A percentile compares a stretch with the other conserved stretches of the same genome.
Evolutionary conservation across 2,797 vertebrate genomes (phyloP).

Genomic region (Hoplostethus atlanticus): DNA sequence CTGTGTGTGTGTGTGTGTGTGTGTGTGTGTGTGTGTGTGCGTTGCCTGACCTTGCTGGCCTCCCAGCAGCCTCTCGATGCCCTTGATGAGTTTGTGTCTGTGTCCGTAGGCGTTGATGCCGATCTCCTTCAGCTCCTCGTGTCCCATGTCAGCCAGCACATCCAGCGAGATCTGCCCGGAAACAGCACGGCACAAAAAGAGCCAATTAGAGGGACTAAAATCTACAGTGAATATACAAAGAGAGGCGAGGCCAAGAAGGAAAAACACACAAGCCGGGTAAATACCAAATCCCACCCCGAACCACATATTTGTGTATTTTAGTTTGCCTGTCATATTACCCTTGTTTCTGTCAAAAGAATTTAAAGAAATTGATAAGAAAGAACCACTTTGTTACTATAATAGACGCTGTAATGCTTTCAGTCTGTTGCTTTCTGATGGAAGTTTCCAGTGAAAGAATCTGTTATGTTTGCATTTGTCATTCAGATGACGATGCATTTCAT

Average conservation of each 20-base stretch:
- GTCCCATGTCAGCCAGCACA: conserved; percentile 98
- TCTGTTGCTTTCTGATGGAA: no score
- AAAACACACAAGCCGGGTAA: not conserved
- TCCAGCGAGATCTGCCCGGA: conserved; percentile 94
- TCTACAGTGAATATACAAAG: not conserved
- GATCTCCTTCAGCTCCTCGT: conserved; percentile 99
- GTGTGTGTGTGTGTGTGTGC: not conserved
- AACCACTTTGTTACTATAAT: not conserved
- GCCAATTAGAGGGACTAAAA: not conserved
- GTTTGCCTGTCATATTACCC: no score
- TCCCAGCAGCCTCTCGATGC: conserved; percentile 96
- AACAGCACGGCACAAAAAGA: conserved; percentile 17
- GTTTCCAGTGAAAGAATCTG: no score
- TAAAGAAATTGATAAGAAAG: not conserved
- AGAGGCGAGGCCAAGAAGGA: not conserved
- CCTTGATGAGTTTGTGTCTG: conserved; percentile 98
- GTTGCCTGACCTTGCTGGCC: conserved; percentile 92
- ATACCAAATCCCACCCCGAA: no score
- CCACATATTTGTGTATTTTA: no score
- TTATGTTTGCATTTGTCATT: no score
- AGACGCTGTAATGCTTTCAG: no score
- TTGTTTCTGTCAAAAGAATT: no score
- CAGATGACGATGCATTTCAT: no score
- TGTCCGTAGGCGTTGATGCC: conserved; percentile 99
- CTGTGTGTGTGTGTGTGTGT: no score